Conservation (phyloP, 2,113 vertebrate species). For the Anhinga anhinga region DNA sequence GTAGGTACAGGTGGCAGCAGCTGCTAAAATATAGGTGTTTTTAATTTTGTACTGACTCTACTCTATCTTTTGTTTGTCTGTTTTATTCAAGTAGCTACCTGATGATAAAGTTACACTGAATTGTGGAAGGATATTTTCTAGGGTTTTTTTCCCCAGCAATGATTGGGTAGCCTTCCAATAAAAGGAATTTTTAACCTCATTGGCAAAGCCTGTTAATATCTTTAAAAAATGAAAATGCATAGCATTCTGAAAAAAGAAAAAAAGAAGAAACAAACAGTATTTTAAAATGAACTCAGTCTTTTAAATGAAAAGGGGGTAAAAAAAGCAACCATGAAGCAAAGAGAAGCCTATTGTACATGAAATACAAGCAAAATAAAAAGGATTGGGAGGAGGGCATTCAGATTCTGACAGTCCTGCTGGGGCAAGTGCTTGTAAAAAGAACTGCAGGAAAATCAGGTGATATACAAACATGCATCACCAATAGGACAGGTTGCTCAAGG, state of each 20-base stretch:
- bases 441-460: background rate
- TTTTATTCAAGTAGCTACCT: background rate
- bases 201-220: background rate
- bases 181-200: background rate
- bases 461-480: background rate
- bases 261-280: fast-evolving
- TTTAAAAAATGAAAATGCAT: background rate
- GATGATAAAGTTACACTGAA: background rate
- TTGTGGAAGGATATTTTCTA: background rate
- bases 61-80: background rate
- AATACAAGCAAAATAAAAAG: background rate
- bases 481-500: background rate
- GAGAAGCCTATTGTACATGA: background rate
- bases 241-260: background rate
- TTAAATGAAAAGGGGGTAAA: background rate
- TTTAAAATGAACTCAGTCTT: background rate
- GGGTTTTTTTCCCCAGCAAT: background rate
- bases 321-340: background rate
- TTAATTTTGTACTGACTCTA: background rate
- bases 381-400: background rate
- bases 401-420: background rate
- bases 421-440: background rate
- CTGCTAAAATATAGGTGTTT: slow-evolving; percentile 25
- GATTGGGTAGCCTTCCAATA: background rate
- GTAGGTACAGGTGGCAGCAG: slow-evolving; percentile 67